Evolutionary conservation across 2,888 invertebrate species (phyloP).

Genomic region (Mylabris sibirica): DNA sequence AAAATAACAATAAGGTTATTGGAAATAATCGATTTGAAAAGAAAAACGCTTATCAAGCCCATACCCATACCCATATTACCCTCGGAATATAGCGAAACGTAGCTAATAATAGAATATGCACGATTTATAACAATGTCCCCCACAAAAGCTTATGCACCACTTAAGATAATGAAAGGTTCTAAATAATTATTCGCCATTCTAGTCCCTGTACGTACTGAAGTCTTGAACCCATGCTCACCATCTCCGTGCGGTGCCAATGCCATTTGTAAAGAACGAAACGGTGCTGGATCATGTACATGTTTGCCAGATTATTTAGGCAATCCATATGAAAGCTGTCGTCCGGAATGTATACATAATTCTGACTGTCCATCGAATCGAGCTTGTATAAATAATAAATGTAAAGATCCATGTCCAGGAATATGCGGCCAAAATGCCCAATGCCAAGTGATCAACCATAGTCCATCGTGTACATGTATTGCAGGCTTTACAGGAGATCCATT

Average conservation of each 20-base stretch:
- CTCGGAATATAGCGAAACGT: conserved; percentile 36
- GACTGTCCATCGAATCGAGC: conserved; percentile 75
- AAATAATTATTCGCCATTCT: conserved; percentile 19
- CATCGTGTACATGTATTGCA: conserved; percentile 76
- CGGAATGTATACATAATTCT: conserved; percentile 76
- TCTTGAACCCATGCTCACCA: conserved; percentile 66
- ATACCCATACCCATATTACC: conserved; percentile 23
- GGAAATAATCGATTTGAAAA: conserved; percentile 17
- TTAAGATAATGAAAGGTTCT: neutral
- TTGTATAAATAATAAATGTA: conserved; percentile 77
- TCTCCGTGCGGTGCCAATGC: conserved; percentile 84
- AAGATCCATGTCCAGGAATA: conserved; percentile 74
- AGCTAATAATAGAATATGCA: conserved; percentile 39
- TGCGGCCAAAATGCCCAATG: conserved; percentile 79
- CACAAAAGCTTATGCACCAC: conserved; percentile 21
- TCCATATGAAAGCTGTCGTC: conserved; percentile 75
- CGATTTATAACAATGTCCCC: conserved; percentile 13
- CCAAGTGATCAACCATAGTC: conserved; percentile 78
- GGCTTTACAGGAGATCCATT: conserved; percentile 64
- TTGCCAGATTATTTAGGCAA: conserved; percentile 70
- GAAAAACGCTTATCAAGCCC: conserved; percentile 18
- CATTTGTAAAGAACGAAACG: conserved; percentile 65
- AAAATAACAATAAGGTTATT: neutral
- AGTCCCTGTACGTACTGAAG: conserved; percentile 24
- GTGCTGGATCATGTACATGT: conserved; percentile 79